A percentile compares a stretch with the other conserved stretches of the same genome.
Evolutionary conservation across 2,113 vertebrate genomes (phyloP).

Genomic region (Deroptyus accipitrinus): DNA sequence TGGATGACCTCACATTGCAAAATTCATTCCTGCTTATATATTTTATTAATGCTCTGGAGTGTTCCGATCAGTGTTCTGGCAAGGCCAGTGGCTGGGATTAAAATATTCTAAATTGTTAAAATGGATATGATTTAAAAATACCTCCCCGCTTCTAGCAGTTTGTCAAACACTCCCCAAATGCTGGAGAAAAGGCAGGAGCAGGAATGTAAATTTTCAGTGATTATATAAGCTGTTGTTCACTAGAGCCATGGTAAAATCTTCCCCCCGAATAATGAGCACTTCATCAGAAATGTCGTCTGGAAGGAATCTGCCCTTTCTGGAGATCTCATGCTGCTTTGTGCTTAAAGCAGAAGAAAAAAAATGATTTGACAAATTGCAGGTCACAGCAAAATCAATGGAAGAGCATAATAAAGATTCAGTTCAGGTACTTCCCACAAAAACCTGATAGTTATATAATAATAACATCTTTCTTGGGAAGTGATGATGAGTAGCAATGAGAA

Average conservation of each 20-base stretch:
- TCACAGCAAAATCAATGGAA: background rate
- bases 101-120: constrained; percentile 32
- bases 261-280: background rate
- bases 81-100: constrained; percentile 5
- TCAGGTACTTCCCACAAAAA: background rate
- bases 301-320: background rate
- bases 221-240: background rate
- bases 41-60: constrained; percentile 32
- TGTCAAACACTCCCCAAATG: constrained; percentile 5
- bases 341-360: background rate
- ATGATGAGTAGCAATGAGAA: background rate
- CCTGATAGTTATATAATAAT: background rate
- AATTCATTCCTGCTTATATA: constrained; percentile 11
- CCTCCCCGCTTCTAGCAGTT: constrained; percentile 4
- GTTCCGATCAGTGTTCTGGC: constrained; percentile 22
- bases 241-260: background rate
- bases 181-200: background rate
- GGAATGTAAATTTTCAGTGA: constrained; percentile 8
- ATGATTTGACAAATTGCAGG: background rate
- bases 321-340: background rate
- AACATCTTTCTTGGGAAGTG: background rate
- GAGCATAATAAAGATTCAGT: background rate
- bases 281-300: background rate
- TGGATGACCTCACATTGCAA: background rate
- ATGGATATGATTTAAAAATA: constrained; percentile 34